Evolutionary conservation across 2,888 invertebrate genomes (phyloP), one percentile per base, ranked within the genome.

Genomic region (Cheilosia impressa): DNA sequence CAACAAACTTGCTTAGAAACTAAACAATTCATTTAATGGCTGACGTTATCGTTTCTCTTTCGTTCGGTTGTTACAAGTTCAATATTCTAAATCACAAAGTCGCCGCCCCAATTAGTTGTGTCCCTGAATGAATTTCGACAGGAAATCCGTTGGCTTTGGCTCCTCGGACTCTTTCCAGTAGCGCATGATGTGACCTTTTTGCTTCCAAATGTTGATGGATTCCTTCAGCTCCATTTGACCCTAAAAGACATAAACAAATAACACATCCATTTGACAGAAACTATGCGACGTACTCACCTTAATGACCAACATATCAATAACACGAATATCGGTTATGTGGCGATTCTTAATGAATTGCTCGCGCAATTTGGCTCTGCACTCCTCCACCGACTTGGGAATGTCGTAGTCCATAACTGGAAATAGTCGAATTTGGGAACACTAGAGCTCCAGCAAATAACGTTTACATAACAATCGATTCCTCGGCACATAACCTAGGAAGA

Each of bases 201-300:
- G 97, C 92, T 98, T 98, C 98, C 98, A 98, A 73, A 95, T 94
- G 87, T 96, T 94, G 0, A 95, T 95, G 1, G 95, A 93, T 93
- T 99, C 98, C 90, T 96, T 95, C 24, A 99, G 93, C 90, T 98
- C 98, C 97, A 98, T 97, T 94, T 98, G 98, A 62, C 98, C 98
- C 97, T 98, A 24, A 13, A 19, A 41, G 62, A 90, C 85, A 92
- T 82, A 88, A 87, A 78, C 50, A 81, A 76, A 52, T 17, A 34
- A 57, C 9, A 17, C 41, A 34, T 31, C 9, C 9, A 2, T 0
- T 17, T 31, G 4, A 9, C 34, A 5, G 1, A 2, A 62, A 7
- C 24, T 31, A 13, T 10, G 2, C 13, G n/a, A 13, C 1, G 1
- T 1, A 53, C 31, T 60, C 1, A 78, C 98, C 95, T 98, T 98